A percentile compares a stretch with the other conserved stretches of the same genome.
These are phyloP conservation scores for Melieria omissa DNA, from an alignment of 2,888 invertebrate genomes.

Conservation along the genomic window DNA sequence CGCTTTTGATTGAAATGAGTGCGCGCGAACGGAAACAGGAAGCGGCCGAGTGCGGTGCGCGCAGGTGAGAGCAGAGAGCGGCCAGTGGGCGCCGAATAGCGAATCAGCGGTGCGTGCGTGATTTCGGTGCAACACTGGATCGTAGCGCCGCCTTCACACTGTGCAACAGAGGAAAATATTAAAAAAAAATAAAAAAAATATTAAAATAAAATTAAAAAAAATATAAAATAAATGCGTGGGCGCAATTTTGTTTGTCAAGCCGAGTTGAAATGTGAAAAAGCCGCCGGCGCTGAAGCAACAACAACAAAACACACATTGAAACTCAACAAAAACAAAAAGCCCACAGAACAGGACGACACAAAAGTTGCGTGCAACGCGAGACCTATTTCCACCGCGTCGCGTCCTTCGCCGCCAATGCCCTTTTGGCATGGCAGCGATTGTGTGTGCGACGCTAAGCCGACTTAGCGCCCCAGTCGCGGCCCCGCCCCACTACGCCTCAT, in stretches of 20 bases:
- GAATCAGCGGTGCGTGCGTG: too few relatives aligned
- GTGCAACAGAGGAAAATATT: too few relatives aligned
- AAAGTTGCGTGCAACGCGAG: slow-evolving; percentile 24
- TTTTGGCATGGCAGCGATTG: too few relatives aligned
- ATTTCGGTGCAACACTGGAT: too few relatives aligned
- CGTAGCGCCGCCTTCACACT: too few relatives aligned
- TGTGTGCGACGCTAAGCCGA: too few relatives aligned
- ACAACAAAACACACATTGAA: slow-evolving; percentile 8
- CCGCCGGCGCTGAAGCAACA: slow-evolving; percentile 23
- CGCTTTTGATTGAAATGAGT: slow-evolving; percentile 8
- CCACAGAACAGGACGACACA: slow-evolving; percentile 12
- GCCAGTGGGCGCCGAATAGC: too few relatives aligned
- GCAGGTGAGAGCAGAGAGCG: too few relatives aligned
- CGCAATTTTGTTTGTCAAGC: slow-evolving; percentile 11
- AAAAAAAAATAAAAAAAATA: not conserved
- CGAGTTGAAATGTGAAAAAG: slow-evolving; percentile 25
- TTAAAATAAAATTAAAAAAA: not conserved
- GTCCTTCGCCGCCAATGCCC: too few relatives aligned
- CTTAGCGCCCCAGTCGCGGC: too few relatives aligned
- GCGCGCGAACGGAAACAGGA: slow-evolving; percentile 31
- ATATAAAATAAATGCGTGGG: slow-evolving; percentile 5
- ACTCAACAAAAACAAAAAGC: slow-evolving; percentile 27
- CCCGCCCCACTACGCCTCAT: not conserved
- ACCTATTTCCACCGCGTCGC: too few relatives aligned
- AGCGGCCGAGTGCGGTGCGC: not conserved